These are phyloP conservation scores for Cerceris rybyensis DNA, from an alignment of 2,888 invertebrate genomes.

Conservation along the genomic window DNA sequence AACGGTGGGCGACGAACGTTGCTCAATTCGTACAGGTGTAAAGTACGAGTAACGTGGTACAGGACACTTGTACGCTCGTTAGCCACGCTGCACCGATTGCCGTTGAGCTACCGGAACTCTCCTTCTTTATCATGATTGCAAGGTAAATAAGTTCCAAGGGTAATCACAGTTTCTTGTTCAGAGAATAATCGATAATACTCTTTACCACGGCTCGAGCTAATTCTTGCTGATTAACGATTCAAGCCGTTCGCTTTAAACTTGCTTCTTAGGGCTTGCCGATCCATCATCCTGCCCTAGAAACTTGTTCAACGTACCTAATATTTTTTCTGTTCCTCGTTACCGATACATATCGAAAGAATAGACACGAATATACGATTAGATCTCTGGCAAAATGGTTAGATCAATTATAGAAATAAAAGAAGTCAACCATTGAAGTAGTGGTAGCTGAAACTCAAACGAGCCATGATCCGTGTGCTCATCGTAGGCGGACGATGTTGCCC, in stretches of 20 bases:
- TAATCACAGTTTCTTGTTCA: background rate
- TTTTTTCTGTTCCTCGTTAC: too few species aligned
- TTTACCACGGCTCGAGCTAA: background rate
- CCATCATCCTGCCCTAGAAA: too few species aligned
- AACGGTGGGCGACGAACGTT: constrained; percentile 53
- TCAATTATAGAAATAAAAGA: too few species aligned
- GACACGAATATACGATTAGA: too few species aligned
- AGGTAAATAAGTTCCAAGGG: background rate
- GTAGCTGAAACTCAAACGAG: constrained; percentile 31
- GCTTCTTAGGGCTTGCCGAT: too few species aligned
- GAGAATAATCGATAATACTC: background rate
- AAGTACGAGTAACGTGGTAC: constrained; percentile 21
- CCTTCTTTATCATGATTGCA: constrained; percentile 26
- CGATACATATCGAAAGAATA: too few species aligned
- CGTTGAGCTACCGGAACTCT: constrained; percentile 28
- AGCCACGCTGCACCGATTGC: background rate
- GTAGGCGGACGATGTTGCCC: constrained; percentile 57
- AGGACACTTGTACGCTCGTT: constrained; percentile 31
- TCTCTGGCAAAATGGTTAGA: too few species aligned
- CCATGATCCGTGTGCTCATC: constrained; percentile 22
- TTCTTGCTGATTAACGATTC: background rate
- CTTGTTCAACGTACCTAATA: too few species aligned
- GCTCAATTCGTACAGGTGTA: constrained; percentile 48
- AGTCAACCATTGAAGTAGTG: too few species aligned
- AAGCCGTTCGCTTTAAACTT: too few species aligned